Percentiles rank a stretch among this genome's conserved stretches.
Evolutionary conservation across 2,113 vertebrate genomes (phyloP).

Genomic region (Turdus rufiventris): DNA sequence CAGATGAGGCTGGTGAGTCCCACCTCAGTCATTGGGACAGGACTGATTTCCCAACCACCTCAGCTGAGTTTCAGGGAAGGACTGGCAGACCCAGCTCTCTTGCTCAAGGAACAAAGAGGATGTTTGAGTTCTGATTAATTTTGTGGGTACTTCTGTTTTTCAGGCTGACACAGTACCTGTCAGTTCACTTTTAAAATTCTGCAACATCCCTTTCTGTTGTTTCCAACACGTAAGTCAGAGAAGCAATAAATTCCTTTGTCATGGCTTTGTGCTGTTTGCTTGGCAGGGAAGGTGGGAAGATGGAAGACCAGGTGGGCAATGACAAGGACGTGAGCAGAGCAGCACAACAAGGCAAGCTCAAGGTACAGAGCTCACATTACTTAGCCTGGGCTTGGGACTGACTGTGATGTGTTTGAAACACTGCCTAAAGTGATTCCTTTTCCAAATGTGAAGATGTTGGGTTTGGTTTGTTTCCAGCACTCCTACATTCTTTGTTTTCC

Average conservation of each 20-base stretch:
- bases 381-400: not conserved
- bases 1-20: not conserved
- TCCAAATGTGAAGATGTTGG: not conserved
- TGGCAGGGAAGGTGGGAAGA: not conserved
- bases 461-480: not conserved
- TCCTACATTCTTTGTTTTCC: not conserved
- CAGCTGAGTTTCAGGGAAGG: not conserved
- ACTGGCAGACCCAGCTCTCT: not conserved
- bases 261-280: not conserved
- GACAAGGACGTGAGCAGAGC: not conserved
- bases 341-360: not conserved
- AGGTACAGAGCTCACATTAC: not conserved
- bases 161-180: not conserved
- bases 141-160: not conserved
- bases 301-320: not conserved
- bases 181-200: not conserved
- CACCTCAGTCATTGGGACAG: not conserved
- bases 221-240: not conserved
- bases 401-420: not conserved
- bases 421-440: not conserved
- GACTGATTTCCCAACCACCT: not conserved
- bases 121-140: not conserved
- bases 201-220: not conserved
- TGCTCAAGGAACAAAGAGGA: not conserved
- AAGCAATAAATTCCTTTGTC: not conserved